A percentile compares a stretch with the other conserved stretches of the same genome.
These are phyloP conservation scores for Hemitrygon akajei DNA, from an alignment of 2,797 vertebrate genomes.

Conservation along the genomic window DNA sequence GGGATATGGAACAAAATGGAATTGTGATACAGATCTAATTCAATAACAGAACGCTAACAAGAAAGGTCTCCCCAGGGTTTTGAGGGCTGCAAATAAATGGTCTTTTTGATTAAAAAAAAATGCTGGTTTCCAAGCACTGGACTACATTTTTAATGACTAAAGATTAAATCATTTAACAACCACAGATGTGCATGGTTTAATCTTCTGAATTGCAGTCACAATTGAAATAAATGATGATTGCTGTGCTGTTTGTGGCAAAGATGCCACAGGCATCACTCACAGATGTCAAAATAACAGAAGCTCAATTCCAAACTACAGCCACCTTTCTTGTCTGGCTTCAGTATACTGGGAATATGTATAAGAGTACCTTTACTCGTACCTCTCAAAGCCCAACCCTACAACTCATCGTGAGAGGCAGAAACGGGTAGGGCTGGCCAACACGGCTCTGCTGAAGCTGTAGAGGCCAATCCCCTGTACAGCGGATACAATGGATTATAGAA, in stretches of 20 bases:
- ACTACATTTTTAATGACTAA: not conserved
- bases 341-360: not conserved
- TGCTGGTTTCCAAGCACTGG: not conserved
- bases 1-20: not conserved
- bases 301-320: not conserved
- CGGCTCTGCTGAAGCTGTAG: too few relatives aligned
- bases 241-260: not conserved
- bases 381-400: too few relatives aligned
- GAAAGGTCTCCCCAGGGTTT: not conserved
- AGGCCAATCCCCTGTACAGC: too few relatives aligned
- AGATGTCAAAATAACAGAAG: not conserved
- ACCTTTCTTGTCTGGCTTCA: not conserved
- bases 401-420: too few relatives aligned
- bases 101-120: not conserved
- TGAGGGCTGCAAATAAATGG: not conserved
- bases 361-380: not conserved
- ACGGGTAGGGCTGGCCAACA: too few relatives aligned
- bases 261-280: not conserved
- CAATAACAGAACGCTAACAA: too few relatives aligned
- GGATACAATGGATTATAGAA: too few relatives aligned
- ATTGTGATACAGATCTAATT: not conserved
- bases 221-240: not conserved
- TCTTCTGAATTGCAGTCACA: not conserved
- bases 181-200: not conserved
- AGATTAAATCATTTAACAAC: not conserved